Evolutionary conservation across 2,888 invertebrate species (phyloP).

Genomic region (Willowsia nigromaculata): DNA sequence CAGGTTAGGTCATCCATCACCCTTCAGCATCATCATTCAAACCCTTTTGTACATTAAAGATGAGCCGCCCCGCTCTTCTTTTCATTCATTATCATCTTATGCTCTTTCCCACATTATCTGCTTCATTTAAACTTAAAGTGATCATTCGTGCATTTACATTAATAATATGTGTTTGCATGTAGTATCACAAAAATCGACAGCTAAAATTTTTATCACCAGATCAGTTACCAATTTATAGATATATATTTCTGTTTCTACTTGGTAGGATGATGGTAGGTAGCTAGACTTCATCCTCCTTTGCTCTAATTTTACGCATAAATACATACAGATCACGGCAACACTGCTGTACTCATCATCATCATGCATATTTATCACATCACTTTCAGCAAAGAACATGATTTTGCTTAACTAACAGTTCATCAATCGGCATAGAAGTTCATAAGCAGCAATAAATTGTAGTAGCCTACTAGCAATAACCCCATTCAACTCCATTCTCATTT

Average conservation of each 20-base stretch:
- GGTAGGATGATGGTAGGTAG: neutral
- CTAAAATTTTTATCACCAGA: too few relatives aligned
- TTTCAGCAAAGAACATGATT: constrained; percentile 12
- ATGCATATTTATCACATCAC: constrained; percentile 36
- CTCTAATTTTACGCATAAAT: constrained; percentile 28
- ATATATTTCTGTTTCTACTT: neutral
- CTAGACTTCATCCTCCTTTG: neutral
- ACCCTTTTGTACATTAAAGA: neutral
- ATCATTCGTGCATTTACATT: too few relatives aligned
- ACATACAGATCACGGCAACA: neutral
- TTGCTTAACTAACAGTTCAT: constrained; percentile 20
- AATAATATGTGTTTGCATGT: too few relatives aligned
- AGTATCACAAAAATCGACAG: too few relatives aligned
- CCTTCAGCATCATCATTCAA: constrained; percentile 32
- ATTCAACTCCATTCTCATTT: constrained; percentile 7
- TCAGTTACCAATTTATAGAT: neutral
- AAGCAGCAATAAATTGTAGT: neutral
- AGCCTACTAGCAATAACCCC: constrained; percentile 32
- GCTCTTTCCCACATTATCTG: neutral
- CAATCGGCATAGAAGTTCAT: neutral
- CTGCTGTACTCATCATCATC: neutral
- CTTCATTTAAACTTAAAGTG: neutral
- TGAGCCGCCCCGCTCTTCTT: constrained; percentile 32
- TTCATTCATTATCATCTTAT: constrained; percentile 11
- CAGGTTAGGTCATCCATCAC: constrained; percentile 58